A percentile compares a stretch with the other conserved stretches of the same genome.
These are phyloP conservation scores for Thalassophryne amazonica DNA, from an alignment of 2,797 vertebrate genomes.

Conservation along the genomic window DNA sequence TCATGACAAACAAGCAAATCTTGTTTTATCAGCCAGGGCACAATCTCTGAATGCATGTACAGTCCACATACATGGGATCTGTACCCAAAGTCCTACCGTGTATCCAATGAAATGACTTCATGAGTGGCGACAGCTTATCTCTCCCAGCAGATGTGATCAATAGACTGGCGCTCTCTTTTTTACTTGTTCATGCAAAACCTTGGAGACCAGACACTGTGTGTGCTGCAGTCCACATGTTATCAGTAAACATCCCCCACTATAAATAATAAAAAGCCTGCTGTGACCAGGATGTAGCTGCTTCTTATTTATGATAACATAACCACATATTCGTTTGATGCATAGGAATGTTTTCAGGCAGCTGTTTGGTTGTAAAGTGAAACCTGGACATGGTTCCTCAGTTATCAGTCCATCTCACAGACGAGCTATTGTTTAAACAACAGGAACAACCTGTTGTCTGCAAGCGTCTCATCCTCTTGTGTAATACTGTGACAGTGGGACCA, in stretches of 20 bases:
- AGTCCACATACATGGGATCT: slow-evolving; percentile 14
- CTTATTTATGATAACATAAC: background rate
- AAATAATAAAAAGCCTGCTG: background rate
- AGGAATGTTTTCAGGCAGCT: slow-evolving; percentile 4
- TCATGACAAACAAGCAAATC: background rate
- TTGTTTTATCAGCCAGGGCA: slow-evolving; percentile 31
- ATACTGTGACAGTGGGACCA: background rate
- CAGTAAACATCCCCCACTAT: slow-evolving; percentile 46
- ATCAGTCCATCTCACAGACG: slow-evolving; percentile 38
- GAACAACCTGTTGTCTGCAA: slow-evolving; percentile 36
- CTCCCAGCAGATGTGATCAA: slow-evolving; percentile 71
- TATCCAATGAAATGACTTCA: slow-evolving; percentile 69
- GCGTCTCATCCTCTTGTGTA: slow-evolving; percentile 2
- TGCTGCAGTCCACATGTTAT: slow-evolving; percentile 37
- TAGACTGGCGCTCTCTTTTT: slow-evolving; percentile 68
- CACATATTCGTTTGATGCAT: background rate
- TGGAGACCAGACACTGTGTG: slow-evolving; percentile 42
- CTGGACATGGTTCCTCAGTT: slow-evolving; percentile 5
- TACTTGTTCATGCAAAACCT: slow-evolving; percentile 55
- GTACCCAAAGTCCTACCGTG: slow-evolving; percentile 18
- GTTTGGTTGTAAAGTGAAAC: background rate
- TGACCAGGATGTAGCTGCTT: background rate
- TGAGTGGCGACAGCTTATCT: slow-evolving; percentile 79
- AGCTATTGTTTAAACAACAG: slow-evolving; percentile 55
- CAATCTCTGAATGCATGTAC: slow-evolving; percentile 14